Evolutionary conservation across 2,888 invertebrate species (phyloP), one percentile per base, ranked within the genome.

Genomic region (Escarpia spicata): DNA sequence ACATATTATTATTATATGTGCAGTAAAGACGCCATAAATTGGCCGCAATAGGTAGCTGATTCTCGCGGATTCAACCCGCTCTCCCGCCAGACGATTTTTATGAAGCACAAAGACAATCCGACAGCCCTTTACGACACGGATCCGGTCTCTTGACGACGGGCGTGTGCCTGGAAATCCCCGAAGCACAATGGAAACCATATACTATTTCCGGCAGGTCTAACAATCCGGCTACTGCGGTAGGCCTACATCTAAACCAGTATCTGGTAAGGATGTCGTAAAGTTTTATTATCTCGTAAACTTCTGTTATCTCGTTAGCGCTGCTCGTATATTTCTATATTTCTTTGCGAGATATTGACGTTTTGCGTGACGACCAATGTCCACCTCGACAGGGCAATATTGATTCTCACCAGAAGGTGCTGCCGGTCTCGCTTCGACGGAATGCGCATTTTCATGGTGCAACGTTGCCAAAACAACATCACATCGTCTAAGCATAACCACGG

Each of bases 351-450:
- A 75, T 75, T 75, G 75, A 19, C 75, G 75, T 6, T 75, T 75
- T 75, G 75, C 75, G 75, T 75, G 75, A 75, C 75, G 75, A 75
- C 75, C 75, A 75, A 26, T 75, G 75, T 75, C 75, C 75, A 75
- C 52, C 6, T 12, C 52, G 52, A 52, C 52, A 52, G 12, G 52
- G 52, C 1, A 12, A 26, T 75, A 75, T 75, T 26, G 75, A 75
- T 75, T 75, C 37, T 37, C 19, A 26, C 75, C 75, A 26, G 26
- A 26, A 75, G n/a, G 75, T 4, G n/a, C 75, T 26, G 75, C 19
- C 26, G 19, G 75, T 75, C 75, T 15, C 4, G 75, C 26, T 75
- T n/a, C 19, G 19, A 75, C 75, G 75, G n/a, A 75, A 75, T 75
- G 26, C 75, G n/a, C 75, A 26, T 75, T 75, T 75, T 75, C 19